Conservation (phyloP, 2,888 invertebrate genomes). For the Dicyrtoma fusca region DNA sequence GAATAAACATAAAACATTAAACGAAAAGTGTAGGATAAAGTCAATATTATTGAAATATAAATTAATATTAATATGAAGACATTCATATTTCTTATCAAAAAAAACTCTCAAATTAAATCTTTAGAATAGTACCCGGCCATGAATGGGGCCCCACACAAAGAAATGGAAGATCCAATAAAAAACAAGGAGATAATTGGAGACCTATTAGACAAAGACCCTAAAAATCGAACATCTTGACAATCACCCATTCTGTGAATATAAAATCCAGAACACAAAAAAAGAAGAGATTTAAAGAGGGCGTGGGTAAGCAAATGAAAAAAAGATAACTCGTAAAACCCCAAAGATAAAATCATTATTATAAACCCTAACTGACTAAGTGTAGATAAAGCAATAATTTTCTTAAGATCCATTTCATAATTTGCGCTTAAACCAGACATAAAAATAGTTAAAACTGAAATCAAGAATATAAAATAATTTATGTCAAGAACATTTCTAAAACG, state of each 20-base stretch:
- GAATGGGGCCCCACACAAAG: constrained; percentile 70
- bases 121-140: constrained; percentile 70
- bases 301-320: constrained; percentile 75
- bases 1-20: constrained; percentile 61
- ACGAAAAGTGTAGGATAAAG: constrained; percentile 62
- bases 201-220: constrained; percentile 63
- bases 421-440: constrained; percentile 59
- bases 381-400: constrained; percentile 78
- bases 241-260: constrained; percentile 70
- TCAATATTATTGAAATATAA: constrained; percentile 65
- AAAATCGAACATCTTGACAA: constrained; percentile 71
- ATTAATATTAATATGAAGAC: constrained; percentile 65
- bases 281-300: constrained; percentile 75
- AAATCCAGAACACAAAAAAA: constrained; percentile 73
- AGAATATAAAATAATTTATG: constrained; percentile 63
- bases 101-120: constrained; percentile 67
- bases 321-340: constrained; percentile 65
- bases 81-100: constrained; percentile 64
- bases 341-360: constrained; percentile 70
- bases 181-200: constrained; percentile 63
- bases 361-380: constrained; percentile 76
- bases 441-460: constrained; percentile 61
- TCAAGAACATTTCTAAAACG: constrained; percentile 67
- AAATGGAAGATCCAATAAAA: constrained; percentile 67
- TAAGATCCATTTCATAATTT: constrained; percentile 65